Percentiles rank a stretch among this genome's conserved stretches.
These are phyloP conservation scores for Norana najaformis DNA, from an alignment of 2,888 invertebrate genomes.

Conservation along the genomic window DNA sequence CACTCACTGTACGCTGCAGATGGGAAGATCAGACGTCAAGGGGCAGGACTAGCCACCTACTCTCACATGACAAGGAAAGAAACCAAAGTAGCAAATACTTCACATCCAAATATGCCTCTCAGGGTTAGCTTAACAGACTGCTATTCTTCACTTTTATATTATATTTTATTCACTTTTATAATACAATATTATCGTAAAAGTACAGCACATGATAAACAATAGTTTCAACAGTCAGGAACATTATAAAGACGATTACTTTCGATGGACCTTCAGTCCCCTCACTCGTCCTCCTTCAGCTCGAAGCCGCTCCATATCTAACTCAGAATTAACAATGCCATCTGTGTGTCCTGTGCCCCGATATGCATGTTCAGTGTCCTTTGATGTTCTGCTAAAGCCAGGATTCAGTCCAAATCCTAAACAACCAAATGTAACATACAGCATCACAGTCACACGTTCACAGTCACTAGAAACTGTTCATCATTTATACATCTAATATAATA, in stretches of 20 bases:
- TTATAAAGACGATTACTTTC: neutral
- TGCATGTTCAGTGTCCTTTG: neutral
- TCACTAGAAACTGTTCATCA: neutral
- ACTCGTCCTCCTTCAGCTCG: neutral
- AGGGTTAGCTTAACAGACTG: too few species aligned
- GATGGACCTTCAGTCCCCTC: slow-evolving; percentile 14
- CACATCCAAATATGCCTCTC: too few species aligned
- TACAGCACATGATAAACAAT: neutral
- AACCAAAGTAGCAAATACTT: too few species aligned
- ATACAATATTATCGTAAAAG: neutral
- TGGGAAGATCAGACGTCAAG: too few species aligned
- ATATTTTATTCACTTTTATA: too few species aligned
- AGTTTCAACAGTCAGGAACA: neutral
- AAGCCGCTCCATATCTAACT: neutral
- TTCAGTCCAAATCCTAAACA: neutral
- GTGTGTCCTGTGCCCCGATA: neutral
- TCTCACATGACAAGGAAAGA: too few species aligned
- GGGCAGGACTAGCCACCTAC: too few species aligned
- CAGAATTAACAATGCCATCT: too few species aligned
- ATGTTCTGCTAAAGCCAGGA: neutral
- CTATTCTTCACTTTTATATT: too few species aligned
- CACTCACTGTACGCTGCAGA: too few species aligned
- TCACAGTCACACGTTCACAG: neutral
- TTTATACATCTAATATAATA: too few species aligned
- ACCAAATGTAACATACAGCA: neutral